Conservation (phyloP, 2,888 invertebrate species). For the Drosophila borealis region DNA sequence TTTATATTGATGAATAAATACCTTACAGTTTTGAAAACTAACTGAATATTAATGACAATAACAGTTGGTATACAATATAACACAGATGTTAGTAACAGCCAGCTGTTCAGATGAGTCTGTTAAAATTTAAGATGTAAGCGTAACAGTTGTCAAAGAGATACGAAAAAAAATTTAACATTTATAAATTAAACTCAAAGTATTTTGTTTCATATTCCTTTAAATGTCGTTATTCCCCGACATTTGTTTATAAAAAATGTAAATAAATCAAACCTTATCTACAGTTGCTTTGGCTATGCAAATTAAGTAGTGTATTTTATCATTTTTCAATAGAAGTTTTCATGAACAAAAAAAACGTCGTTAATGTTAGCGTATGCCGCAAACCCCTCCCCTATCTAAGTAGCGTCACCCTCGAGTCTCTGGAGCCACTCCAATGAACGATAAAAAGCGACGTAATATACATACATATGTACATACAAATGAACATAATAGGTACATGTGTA, state of each 20-base stretch:
- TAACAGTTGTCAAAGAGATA: no score
- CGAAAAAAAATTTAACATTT: no score
- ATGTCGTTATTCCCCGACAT: not conserved
- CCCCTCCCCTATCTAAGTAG: not conserved
- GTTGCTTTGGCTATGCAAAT: conserved; percentile 25
- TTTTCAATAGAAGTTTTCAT: conserved; percentile 24
- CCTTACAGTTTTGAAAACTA: no score
- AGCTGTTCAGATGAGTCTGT: not conserved
- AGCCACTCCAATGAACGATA: conserved; percentile 59
- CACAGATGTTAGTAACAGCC: not conserved
- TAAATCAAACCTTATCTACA: conserved; percentile 13
- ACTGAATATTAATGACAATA: not conserved
- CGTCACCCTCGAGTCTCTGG: conserved; percentile 9
- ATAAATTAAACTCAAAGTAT: not conserved
- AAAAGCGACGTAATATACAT: conserved; percentile 55
- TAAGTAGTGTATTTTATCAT: conserved; percentile 19
- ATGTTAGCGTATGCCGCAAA: not conserved
- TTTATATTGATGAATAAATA: no score
- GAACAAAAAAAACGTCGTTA: conserved; percentile 17
- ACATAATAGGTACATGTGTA: conserved; percentile 60
- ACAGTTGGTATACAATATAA: not conserved
- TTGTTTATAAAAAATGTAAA: not conserved
- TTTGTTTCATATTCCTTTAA: not conserved
- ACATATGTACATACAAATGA: conserved; percentile 29
- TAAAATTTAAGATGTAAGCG: not conserved